Percentiles rank a stretch among this genome's conserved stretches.
These are phyloP conservation scores for Ctenomys sociabilis DNA, from an alignment of 2,113 vertebrate genomes.

Conservation along the genomic window DNA sequence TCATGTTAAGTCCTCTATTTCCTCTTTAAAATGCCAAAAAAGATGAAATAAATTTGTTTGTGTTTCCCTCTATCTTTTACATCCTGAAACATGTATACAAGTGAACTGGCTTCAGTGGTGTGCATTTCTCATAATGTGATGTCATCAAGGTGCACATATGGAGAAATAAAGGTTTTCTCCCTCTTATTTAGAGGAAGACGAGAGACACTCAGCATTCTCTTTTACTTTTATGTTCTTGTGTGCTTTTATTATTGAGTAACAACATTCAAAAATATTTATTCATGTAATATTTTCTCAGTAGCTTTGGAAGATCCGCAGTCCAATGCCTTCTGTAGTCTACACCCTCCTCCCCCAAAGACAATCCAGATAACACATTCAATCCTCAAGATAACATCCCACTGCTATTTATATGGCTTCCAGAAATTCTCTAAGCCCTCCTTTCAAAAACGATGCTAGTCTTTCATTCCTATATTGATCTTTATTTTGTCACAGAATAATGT, in stretches of 20 bases:
- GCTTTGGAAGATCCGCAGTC: not conserved
- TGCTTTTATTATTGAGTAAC: not conserved
- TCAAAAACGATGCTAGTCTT: not conserved
- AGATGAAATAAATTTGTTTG: not conserved
- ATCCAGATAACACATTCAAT: not conserved
- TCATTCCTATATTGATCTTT: not conserved
- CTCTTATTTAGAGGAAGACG: not conserved
- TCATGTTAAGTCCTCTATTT: conserved; percentile 3
- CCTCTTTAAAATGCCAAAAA: not conserved
- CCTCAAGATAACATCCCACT: not conserved
- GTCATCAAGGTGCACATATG: not conserved
- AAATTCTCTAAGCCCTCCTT: not conserved
- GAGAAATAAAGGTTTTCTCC: not conserved
- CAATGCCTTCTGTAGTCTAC: not conserved
- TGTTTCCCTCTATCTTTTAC: not conserved
- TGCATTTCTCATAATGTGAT: not conserved
- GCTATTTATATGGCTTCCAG: not conserved
- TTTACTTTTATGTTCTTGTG: not conserved
- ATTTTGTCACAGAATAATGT: not conserved
- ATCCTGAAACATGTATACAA: not conserved
- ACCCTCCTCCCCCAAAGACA: not conserved
- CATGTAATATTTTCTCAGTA: not conserved
- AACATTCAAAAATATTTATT: not conserved
- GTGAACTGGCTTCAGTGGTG: not conserved
- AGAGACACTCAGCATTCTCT: not conserved